Evolutionary conservation across 2,888 invertebrate genomes (phyloP), one percentile per base, ranked within the genome.

Genomic region (Onthophagus sagittarius): DNA sequence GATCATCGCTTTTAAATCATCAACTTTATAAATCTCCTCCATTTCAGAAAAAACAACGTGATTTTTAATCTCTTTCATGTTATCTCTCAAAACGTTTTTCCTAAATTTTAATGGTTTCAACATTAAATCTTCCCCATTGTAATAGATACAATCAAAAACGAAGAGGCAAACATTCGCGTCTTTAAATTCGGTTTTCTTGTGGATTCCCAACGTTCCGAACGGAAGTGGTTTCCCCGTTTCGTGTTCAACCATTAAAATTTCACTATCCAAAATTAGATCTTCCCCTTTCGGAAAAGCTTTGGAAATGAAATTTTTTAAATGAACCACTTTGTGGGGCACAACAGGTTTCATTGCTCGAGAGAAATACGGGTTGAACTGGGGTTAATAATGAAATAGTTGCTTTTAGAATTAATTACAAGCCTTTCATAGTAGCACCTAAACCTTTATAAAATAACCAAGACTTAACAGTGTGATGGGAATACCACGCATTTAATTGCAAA

Each of bases 121-220:
- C 79, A 92, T 90, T 71, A 98, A 87, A 79, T 93, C 92, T 80
- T 94, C 88, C 0, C 96, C 96, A 85, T 98, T 97, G 81, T 93
- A 96, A 82, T 94, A 94, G 65, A 98, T 88, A 81, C 97, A 97
- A 85, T 98, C 98, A 86, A 98, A 98, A 0, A 98, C 90, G 87
- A 94, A 98, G 15, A 98, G 87, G 82, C 98, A 98, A 0, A 97
- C 97, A 81, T 91, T 91, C 0, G 98, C 96, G 85, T 96, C 92
- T 82, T 92, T 88, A 82, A 95, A 96, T 80, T 93, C 92, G 0
- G 90, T 89, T 87, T 93, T 94, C 88, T 97, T 98, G 82, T 98
- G 97, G 5, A 90, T 89, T 2, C 98, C 97, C 63, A 98, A 87
- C 2, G 94, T 92, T 31, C 98, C 98, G 85, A 98, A 98, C 0